Conservation (phyloP, 2,797 vertebrate species). For the Typhlichthys eigenmanni region DNA sequence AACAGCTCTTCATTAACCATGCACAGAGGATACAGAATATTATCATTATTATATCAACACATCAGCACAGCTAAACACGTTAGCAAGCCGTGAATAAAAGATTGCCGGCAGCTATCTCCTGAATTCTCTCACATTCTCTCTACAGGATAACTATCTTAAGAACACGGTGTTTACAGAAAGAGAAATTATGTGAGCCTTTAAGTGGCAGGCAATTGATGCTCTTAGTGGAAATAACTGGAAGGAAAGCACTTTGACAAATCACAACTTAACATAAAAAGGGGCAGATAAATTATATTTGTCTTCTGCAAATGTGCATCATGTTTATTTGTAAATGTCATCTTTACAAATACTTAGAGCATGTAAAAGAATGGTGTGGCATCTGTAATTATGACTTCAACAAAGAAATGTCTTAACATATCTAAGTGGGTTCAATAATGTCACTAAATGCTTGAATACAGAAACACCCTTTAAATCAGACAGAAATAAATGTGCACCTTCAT, state of each 20-base stretch:
- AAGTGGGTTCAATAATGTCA: neutral
- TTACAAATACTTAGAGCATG: conserved; percentile 27
- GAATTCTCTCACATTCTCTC: conserved; percentile 53
- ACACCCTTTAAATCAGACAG: neutral
- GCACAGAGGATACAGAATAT: conserved; percentile 53
- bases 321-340: conserved; percentile 40
- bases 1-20: conserved; percentile 49
- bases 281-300: neutral
- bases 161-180: conserved; percentile 48
- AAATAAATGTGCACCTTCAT: neutral
- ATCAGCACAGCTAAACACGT: conserved; percentile 53
- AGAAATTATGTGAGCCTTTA: conserved; percentile 37
- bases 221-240: conserved; percentile 13
- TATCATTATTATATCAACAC: conserved; percentile 41
- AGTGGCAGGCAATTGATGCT: conserved; percentile 46
- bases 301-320: conserved; percentile 37
- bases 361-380: conserved; percentile 17
- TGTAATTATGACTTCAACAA: conserved; percentile 24
- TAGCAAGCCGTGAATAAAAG: conserved; percentile 45
- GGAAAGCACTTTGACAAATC: conserved; percentile 27
- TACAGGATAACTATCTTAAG: conserved; percentile 47
- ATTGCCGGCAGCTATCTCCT: conserved; percentile 47
- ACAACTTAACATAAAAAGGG: conserved; percentile 1
- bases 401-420: conserved; percentile 22
- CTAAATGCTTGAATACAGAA: neutral